Evolutionary conservation across 2,113 vertebrate genomes (phyloP).

Genomic region (Callithrix jacchus): DNA sequence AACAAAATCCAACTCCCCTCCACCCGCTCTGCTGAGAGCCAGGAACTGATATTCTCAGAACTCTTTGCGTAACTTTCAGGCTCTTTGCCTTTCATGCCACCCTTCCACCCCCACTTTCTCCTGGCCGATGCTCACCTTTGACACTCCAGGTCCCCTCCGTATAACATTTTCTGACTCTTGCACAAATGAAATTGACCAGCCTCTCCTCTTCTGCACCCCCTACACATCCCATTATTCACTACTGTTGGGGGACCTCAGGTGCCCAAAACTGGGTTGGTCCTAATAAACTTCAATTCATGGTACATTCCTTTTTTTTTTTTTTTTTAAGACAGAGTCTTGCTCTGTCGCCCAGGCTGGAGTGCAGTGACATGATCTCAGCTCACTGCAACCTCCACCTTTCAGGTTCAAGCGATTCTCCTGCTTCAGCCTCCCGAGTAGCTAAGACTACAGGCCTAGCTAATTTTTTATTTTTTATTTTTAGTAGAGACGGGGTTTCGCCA

Average conservation of each 20-base stretch:
- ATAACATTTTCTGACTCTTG: neutral
- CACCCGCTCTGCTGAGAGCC: neutral
- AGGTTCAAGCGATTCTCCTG: no score
- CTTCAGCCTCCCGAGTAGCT: no score
- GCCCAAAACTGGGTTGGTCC: neutral
- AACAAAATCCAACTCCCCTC: neutral
- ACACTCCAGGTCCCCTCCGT: accelerated
- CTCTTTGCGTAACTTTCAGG: neutral
- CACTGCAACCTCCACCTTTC: no score
- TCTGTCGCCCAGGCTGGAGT: no score
- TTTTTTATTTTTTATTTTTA: no score
- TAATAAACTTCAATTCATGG: neutral
- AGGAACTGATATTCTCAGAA: neutral
- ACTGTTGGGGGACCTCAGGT: neutral
- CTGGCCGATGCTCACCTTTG: neutral
- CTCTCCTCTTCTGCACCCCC: neutral
- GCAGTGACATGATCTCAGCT: no score
- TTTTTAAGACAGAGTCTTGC: no score
- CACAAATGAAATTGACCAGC: neutral
- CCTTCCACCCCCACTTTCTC: neutral
- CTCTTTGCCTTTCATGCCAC: neutral
- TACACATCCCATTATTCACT: neutral
- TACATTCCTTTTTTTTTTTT: no score
- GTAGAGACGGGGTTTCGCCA: no score
- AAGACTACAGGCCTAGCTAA: no score